Percentiles rank a stretch among this genome's conserved stretches.
These are phyloP conservation scores for Calyptommatus sinebrachiatus DNA, from an alignment of 2,113 vertebrate genomes.

Conservation along the genomic window DNA sequence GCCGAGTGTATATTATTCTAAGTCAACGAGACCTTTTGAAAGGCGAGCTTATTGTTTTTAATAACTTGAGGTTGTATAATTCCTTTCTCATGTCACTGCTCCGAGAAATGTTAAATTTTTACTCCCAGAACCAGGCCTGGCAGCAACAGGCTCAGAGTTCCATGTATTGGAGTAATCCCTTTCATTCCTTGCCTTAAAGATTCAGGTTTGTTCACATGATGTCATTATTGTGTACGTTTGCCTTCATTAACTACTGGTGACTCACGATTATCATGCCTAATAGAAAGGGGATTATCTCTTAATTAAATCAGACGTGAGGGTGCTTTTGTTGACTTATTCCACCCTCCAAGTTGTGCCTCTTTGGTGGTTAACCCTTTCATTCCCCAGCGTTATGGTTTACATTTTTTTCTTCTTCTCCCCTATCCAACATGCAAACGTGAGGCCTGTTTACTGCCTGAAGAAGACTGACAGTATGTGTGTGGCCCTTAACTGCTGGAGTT, in stretches of 20 bases:
- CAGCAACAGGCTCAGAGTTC: constrained; percentile 57
- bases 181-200: constrained; percentile 53
- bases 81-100: constrained; percentile 66
- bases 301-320: constrained; percentile 41
- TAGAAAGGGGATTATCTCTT: constrained; percentile 61
- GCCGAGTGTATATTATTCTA: constrained; percentile 59
- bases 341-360: not conserved
- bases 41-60: constrained; percentile 70
- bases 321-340: constrained; percentile 28
- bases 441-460: constrained; percentile 7
- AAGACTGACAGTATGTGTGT: constrained; percentile 5
- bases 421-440: not conserved
- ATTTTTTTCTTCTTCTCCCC: too few relatives aligned
- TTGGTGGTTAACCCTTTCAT: constrained; percentile 56
- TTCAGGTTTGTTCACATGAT: constrained; percentile 54
- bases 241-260: constrained; percentile 58
- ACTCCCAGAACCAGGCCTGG: constrained; percentile 48
- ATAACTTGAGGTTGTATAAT: constrained; percentile 68
- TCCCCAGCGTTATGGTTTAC: not conserved
- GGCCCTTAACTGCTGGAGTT: not conserved
- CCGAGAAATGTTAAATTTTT: constrained; percentile 63
- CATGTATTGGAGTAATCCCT: constrained; percentile 67
- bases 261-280: constrained; percentile 60
- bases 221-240: constrained; percentile 48
- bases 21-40: constrained; percentile 67